These are phyloP conservation scores for Cylas formicarius DNA, from an alignment of 1,140 invertebrate genomes.

Conservation along the genomic window DNA sequence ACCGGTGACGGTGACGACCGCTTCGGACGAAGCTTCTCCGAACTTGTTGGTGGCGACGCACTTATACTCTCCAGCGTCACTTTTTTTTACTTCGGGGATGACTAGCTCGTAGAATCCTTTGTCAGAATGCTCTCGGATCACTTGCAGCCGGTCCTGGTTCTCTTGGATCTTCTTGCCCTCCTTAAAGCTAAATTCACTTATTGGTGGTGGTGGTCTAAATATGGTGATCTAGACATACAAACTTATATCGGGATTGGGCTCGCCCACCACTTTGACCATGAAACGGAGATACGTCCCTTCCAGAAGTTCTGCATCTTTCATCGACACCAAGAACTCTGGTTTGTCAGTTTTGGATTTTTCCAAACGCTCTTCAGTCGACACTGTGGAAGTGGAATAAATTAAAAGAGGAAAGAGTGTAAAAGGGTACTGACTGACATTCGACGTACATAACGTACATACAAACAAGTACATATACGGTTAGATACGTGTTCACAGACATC, in stretches of 20 bases:
- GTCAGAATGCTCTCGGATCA: constrained; percentile 67
- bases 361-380: constrained; percentile 63
- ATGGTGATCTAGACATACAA: constrained; percentile 62
- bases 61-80: constrained; percentile 83
- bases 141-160: constrained; percentile 62
- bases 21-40: constrained; percentile 71
- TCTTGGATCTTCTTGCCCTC: constrained; percentile 65
- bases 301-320: constrained; percentile 81
- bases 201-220: background rate
- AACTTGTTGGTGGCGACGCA: constrained; percentile 80
- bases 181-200: constrained; percentile 63
- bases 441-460: no score
- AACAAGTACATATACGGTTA: no score
- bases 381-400: no score
- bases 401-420: no score
- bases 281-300: constrained; percentile 82
- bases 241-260: constrained; percentile 74
- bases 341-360: constrained; percentile 61
- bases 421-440: no score
- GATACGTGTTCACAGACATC: no score
- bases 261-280: constrained; percentile 81
- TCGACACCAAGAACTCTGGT: constrained; percentile 71
- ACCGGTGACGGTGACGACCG: constrained; percentile 71
- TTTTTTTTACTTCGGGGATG: constrained; percentile 69
- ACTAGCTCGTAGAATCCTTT: constrained; percentile 85